These are phyloP conservation scores for Triplophysa yarkandensis DNA, from an alignment of 2,797 vertebrate species.

Conservation along the genomic window DNA sequence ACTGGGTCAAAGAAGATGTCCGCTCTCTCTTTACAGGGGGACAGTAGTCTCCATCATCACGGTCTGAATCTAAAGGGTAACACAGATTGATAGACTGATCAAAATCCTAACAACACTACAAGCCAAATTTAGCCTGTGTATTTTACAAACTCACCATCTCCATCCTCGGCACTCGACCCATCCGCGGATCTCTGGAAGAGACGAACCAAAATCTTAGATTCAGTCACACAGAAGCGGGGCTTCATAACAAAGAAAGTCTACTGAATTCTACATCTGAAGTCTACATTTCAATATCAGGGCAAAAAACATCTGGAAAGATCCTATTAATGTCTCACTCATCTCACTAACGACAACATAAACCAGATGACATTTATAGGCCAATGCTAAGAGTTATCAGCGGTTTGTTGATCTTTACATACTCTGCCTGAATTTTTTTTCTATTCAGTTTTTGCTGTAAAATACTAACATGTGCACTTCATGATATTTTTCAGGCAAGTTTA, in stretches of 20 bases:
- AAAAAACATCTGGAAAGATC: not conserved
- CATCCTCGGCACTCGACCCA: constrained; percentile 94
- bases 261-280: not conserved
- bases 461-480: not conserved
- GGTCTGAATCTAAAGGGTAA: constrained; percentile 86
- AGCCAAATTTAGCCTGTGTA: not conserved
- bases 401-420: not conserved
- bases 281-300: not conserved
- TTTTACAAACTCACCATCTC: constrained; percentile 81
- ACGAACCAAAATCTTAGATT: constrained; percentile 25
- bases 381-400: not conserved
- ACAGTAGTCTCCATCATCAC: constrained; percentile 90
- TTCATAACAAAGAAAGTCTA: not conserved
- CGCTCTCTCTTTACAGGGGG: constrained; percentile 94
- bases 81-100: not conserved
- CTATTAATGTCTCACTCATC: constrained; percentile 2
- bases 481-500: not conserved
- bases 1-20: constrained; percentile 90
- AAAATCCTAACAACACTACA: not conserved
- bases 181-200: constrained; percentile 90
- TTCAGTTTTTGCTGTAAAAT: constrained; percentile 4
- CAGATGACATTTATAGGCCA: not conserved
- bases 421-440: not conserved
- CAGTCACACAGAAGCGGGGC: too few relatives aligned
- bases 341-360: not conserved